Percentiles rank a stretch among this genome's conserved stretches.
Conservation (phyloP, 2,113 vertebrate species). For the Clupea harengus region DNA sequence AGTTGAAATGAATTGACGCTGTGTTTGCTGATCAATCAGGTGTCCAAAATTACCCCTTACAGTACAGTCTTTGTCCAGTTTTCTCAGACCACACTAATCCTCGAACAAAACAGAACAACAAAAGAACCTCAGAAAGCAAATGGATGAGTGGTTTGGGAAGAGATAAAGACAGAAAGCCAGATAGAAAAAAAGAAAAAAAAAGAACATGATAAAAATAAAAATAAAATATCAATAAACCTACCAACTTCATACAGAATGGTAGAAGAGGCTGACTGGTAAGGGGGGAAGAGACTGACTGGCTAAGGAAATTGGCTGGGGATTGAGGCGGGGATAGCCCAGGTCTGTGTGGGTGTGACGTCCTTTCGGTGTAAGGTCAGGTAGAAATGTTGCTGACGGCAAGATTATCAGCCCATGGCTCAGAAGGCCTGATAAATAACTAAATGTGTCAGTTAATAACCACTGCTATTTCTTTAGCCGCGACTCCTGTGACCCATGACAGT, state of each 20-base stretch:
- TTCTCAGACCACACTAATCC: too few species aligned
- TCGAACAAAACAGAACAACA: too few species aligned
- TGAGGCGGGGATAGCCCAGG: background rate
- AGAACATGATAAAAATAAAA: background rate
- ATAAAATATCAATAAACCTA: background rate
- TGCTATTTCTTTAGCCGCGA: background rate
- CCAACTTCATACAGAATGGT: too few species aligned
- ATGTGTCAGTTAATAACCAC: slow-evolving; percentile 33
- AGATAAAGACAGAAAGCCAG: background rate
- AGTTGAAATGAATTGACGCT: background rate
- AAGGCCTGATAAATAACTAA: slow-evolving; percentile 31
- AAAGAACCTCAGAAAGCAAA: too few species aligned
- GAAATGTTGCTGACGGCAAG: slow-evolving; percentile 33
- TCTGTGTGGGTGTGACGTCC: background rate
- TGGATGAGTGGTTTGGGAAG: too few species aligned
- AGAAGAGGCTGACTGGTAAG: too few species aligned
- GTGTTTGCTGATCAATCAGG: background rate
- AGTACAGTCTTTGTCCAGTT: too few species aligned
- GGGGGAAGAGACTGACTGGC: too few species aligned
- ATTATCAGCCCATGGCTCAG: slow-evolving; percentile 10
- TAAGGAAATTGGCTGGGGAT: too few species aligned
- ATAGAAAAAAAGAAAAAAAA: background rate
- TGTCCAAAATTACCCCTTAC: background rate
- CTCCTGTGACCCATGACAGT: slow-evolving; percentile 16
- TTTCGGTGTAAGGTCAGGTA: slow-evolving; percentile 7